Evolutionary conservation across 2,113 vertebrate genomes (phyloP).

Genomic region (Calyptommatus sinebrachiatus): DNA sequence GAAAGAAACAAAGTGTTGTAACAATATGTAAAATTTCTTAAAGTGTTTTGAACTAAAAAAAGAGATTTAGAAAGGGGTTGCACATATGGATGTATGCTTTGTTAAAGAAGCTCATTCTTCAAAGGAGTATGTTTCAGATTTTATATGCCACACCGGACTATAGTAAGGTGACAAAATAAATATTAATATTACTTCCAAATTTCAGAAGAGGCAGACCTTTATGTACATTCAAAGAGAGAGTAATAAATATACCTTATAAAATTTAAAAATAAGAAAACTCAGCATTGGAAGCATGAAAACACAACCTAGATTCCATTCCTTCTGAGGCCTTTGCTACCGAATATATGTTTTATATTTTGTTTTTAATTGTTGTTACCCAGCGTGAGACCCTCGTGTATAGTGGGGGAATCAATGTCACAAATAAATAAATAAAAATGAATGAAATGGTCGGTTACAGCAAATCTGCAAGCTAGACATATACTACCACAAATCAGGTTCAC

Average conservation of each 20-base stretch:
- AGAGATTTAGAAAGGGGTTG: not conserved
- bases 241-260: not conserved
- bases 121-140: not conserved
- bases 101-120: not conserved
- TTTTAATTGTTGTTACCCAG: too few relatives aligned
- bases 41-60: too few relatives aligned
- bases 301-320: not conserved
- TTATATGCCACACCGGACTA: too few relatives aligned
- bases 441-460: slow-evolving; percentile 11
- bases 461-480: not conserved
- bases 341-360: too few relatives aligned
- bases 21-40: too few relatives aligned
- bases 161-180: not conserved
- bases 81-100: not conserved
- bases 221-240: not conserved
- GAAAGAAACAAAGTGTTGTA: too few relatives aligned
- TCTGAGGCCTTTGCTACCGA: not conserved
- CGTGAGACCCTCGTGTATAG: too few relatives aligned
- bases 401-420: too few relatives aligned
- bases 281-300: not conserved
- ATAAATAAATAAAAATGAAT: too few relatives aligned
- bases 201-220: not conserved
- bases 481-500: not conserved
- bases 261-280: not conserved
- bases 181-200: not conserved